Base-by-base conservation (phyloP, 2,113 vertebrate genomes). In the Emberiza fucata region DNA sequence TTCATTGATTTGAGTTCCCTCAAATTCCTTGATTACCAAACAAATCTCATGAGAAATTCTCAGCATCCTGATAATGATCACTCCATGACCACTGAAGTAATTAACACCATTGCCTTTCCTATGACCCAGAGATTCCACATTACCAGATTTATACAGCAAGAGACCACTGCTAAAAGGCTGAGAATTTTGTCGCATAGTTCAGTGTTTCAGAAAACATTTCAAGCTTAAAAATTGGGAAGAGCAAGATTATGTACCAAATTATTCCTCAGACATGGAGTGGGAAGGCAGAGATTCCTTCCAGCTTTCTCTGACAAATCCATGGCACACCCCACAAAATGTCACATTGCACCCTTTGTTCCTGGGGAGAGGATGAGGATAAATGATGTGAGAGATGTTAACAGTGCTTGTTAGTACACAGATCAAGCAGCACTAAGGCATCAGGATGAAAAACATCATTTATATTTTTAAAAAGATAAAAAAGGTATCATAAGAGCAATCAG, bases 181-280 rank as follows among this genome's bases (percentile, higher is more conserved):
- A 59, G 19, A 57, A n/a, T 48, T 66, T 15, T n/a, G 39, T 51
- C 71, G 79, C 44, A 86, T 15, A 60, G 56, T 83, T 88, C 64
- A 71, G 10, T 51, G 45, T 60, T 66, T 59, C 33, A 70, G n/a
- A 73, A 93, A 94, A 88, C 15, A 79, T 33, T 65, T 72, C 37
- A 50, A 75, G 56, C 35, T 66, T 60, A 50, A 80, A 85, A 57
- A 75, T 12, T 3, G 40, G 24, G 29, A 88, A 77, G 29, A 63
- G 10, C 7, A 71, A 22, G 82, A 68, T 31, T 40, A 63, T 8
- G 9, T 4, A 85, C 27, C 8, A 53, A 57, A 33, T 31, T 37
- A 47, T n/a, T 59, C 64, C 31, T 59, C 1, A 5, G 9, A 75
- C 35, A 31, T 0, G 0, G 33, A 31, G 22, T 63, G 56, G 44